These are phyloP conservation scores for Meganola albula DNA, from an alignment of 2,888 invertebrate genomes.

Conservation along the genomic window DNA sequence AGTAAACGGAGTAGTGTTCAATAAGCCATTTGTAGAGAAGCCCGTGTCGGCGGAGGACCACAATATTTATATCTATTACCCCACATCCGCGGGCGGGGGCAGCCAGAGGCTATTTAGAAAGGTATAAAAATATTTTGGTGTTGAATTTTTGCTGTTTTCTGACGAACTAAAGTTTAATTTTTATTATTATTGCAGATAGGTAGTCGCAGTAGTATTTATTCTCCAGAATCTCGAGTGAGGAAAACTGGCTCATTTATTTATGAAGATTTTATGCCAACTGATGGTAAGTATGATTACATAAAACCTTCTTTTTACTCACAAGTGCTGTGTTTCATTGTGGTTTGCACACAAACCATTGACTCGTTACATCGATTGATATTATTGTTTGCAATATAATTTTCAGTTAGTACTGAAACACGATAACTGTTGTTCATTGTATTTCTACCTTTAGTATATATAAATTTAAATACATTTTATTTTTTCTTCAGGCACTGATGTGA, in stretches of 20 bases:
- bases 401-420: too few species aligned
- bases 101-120: constrained; percentile 98
- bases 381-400: too few species aligned
- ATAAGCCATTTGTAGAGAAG: constrained; percentile 99
- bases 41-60: constrained; percentile 99
- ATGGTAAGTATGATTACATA: constrained; percentile 84
- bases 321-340: too few species aligned
- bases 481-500: constrained; percentile 81
- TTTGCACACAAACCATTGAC: too few species aligned
- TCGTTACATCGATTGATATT: too few species aligned
- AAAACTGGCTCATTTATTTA: constrained; percentile 99
- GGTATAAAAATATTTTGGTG: constrained; percentile 64
- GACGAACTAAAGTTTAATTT: not conserved
- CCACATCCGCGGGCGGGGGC: constrained; percentile 98
- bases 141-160: not conserved
- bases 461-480: not conserved
- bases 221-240: constrained; percentile 95
- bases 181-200: constrained; percentile 85
- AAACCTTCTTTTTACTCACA: too few species aligned
- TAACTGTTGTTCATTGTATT: too few species aligned
- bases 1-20: constrained; percentile 95
- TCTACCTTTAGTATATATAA: not conserved
- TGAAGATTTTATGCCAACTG: constrained; percentile 99
- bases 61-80: constrained; percentile 99
- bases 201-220: constrained; percentile 98